Percentiles rank a stretch among this genome's conserved stretches.
Conservation (phyloP, 1,140 invertebrate genomes). For the Drosophila repleta region DNA sequence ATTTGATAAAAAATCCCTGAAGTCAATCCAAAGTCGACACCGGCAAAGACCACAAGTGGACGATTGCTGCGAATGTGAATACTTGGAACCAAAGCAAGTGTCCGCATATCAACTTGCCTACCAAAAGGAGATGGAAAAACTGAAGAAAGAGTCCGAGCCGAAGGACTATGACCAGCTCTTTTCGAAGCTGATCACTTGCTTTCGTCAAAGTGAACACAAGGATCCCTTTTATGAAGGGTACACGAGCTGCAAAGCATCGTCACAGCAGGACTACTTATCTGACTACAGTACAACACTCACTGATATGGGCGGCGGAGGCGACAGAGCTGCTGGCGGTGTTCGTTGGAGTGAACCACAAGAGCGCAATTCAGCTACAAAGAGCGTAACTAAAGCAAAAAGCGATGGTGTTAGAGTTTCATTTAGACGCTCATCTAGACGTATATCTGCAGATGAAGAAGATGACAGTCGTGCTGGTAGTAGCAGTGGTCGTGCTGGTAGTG, state of each 20-base stretch:
- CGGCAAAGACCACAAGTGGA: not conserved
- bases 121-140: not conserved
- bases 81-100: not conserved
- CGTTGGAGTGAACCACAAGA: too few relatives aligned
- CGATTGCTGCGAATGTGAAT: not conserved
- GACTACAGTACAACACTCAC: not conserved
- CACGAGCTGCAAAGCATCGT: not conserved
- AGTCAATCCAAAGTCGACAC: not conserved
- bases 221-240: not conserved
- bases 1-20: not conserved
- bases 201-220: not conserved
- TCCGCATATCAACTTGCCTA: not conserved
- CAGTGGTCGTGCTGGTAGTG: not conserved
- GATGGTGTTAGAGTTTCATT: not conserved
- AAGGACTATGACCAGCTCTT: slow-evolving; percentile 18
- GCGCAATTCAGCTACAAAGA: too few relatives aligned
- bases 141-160: not conserved
- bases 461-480: too few relatives aligned
- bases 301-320: not conserved
- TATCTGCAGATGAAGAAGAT: not conserved
- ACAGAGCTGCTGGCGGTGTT: not conserved
- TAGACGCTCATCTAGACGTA: not conserved
- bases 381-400: too few relatives aligned
- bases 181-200: slow-evolving; percentile 10
- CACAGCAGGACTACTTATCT: not conserved